phyloP scores from a whole-genome alignment of 1,140 invertebrate species.

The Melanaphis sacchari region DNA sequence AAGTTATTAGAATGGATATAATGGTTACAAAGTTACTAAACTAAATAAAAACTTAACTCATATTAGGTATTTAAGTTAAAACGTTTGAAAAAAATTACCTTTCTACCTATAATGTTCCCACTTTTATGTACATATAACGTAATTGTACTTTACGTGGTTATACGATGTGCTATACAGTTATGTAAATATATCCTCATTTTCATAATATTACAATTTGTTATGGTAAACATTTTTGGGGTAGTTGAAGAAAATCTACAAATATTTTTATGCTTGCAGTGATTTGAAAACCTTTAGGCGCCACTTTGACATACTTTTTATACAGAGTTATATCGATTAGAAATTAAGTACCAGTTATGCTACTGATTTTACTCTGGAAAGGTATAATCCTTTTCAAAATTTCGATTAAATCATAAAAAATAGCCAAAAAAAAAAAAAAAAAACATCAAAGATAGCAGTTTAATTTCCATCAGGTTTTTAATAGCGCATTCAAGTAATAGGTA shows the following conservation, averaged over 20 bases:
- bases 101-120: background rate
- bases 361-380: background rate
- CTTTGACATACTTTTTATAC: background rate
- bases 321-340: background rate
- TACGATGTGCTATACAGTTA: background rate
- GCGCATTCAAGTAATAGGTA: background rate
- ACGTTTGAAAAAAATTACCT: background rate
- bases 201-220: background rate
- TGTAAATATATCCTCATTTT: background rate
- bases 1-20: background rate
- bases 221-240: background rate
- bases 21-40: background rate
- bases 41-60: background rate
- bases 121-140: background rate
- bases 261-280: background rate
- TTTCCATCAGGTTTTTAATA: background rate
- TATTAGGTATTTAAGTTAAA: background rate
- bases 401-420: background rate
- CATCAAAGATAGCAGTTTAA: background rate
- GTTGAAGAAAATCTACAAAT: background rate
- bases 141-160: background rate
- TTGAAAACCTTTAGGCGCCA: background rate
- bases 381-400: background rate
- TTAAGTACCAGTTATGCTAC: background rate
- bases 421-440: no score